phyloP scores from a whole-genome alignment of 2,888 invertebrate genomes.

The Quadriops clusia region DNA sequence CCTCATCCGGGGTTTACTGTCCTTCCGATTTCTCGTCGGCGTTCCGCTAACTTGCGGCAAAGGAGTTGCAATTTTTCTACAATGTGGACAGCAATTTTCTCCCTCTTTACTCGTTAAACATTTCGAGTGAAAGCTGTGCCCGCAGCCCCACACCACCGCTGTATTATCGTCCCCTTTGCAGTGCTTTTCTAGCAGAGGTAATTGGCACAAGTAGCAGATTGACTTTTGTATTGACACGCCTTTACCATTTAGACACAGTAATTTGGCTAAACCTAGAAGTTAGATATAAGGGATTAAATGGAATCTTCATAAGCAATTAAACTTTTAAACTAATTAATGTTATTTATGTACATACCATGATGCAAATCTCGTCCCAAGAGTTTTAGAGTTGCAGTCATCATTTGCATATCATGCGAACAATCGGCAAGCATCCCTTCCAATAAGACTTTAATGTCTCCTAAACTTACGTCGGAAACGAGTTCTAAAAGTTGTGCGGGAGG shows the following conservation, averaged over 20 bases:
- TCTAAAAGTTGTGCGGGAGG: conserved; percentile 47
- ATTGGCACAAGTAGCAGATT: conserved; percentile 30
- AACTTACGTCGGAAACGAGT: conserved; percentile 45
- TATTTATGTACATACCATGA: conserved; percentile 28
- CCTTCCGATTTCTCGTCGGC: conserved; percentile 13
- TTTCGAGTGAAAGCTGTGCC: conserved; percentile 30
- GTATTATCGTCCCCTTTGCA: conserved; percentile 22
- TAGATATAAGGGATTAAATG: too few relatives aligned
- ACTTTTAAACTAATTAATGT: too few relatives aligned
- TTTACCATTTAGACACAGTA: conserved; percentile 25
- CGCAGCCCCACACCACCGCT: conserved; percentile 32
- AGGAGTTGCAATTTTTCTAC: conserved; percentile 18
- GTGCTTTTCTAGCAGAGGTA: conserved; percentile 22
- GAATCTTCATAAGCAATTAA: too few relatives aligned
- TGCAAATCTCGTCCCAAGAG: conserved; percentile 60
- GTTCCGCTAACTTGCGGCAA: conserved; percentile 5
- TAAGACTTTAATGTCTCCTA: conserved; percentile 50
- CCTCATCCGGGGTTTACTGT: conserved; percentile 18
- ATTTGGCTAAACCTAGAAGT: conserved; percentile 31
- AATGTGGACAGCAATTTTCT: conserved; percentile 27
- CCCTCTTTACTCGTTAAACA: conserved; percentile 18
- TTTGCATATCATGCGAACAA: conserved; percentile 61
- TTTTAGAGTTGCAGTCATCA: conserved; percentile 54
- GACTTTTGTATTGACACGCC: conserved; percentile 28
- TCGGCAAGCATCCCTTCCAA: conserved; percentile 60